phyloP scores from a whole-genome alignment of 2,113 vertebrate genomes.

The Pluvialis apricaria region DNA sequence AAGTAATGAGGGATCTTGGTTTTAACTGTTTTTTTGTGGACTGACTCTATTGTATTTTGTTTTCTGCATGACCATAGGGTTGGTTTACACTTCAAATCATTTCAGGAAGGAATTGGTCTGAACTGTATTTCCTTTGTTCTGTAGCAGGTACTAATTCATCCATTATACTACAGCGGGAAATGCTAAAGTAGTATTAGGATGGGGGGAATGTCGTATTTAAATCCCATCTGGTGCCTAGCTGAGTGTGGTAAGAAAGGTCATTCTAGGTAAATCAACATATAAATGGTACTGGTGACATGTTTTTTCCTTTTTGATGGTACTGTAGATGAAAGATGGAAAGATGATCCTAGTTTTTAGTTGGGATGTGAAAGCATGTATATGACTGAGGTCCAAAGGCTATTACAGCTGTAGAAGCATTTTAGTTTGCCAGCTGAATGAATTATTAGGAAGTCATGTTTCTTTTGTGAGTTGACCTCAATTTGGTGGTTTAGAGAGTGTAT shows the following conservation, averaged over 20 bases:
- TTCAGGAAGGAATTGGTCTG: slow-evolving; percentile 13
- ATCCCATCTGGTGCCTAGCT: slow-evolving; percentile 15
- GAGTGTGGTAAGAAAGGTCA: not conserved
- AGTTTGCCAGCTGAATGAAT: not conserved
- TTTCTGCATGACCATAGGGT: not conserved
- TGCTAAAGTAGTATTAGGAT: slow-evolving; percentile 20
- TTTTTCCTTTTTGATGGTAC: not conserved
- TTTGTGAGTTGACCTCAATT: not conserved
- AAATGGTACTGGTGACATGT: not conserved
- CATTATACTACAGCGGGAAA: not conserved
- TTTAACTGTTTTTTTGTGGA: not conserved
- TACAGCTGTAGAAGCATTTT: not conserved
- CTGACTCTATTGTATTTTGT: not conserved
- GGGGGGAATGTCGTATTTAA: not conserved
- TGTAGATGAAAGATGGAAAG: no score
- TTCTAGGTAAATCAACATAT: not conserved
- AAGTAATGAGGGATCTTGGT: not conserved
- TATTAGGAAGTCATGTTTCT: not conserved
- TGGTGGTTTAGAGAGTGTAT: not conserved
- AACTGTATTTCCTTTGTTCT: not conserved
- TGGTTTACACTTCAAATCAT: not conserved
- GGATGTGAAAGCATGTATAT: not conserved
- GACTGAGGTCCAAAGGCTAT: not conserved
- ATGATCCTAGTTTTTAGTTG: not conserved
- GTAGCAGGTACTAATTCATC: slow-evolving; percentile 1